Conservation (phyloP, 1,140 invertebrate species). For the Scaptomyza pallida region DNA sequence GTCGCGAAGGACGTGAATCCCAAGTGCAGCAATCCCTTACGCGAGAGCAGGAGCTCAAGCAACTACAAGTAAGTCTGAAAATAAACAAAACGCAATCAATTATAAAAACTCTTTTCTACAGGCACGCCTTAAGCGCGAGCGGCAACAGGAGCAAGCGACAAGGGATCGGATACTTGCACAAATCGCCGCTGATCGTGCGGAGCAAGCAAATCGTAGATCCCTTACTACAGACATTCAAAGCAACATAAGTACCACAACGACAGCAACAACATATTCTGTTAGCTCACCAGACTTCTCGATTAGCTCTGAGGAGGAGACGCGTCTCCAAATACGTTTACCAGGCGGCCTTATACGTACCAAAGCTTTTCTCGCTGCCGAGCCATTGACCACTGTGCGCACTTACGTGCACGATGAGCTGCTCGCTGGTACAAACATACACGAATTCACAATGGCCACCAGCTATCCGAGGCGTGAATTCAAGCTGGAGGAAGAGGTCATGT, state of each 20-base stretch:
- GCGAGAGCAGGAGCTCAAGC: constrained; percentile 90
- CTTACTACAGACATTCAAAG: constrained; percentile 1
- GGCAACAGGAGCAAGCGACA: constrained; percentile 86
- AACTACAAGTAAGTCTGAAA: constrained; percentile 85
- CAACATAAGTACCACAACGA: constrained; percentile 82
- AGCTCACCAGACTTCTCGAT: background rate
- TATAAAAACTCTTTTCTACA: constrained; percentile 4
- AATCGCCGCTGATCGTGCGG: constrained; percentile 89
- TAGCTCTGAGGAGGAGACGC: constrained; percentile 86
- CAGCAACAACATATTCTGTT: constrained; percentile 75
- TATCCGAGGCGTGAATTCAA: constrained; percentile 92
- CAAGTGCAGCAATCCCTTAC: constrained; percentile 89
- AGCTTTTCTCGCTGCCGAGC: constrained; percentile 77
- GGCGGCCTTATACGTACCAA: constrained; percentile 87
- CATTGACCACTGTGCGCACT: constrained; percentile 81
- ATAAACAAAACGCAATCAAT: background rate
- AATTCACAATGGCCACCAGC: constrained; percentile 90
- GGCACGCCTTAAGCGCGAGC: constrained; percentile 85
- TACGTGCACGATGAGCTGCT: constrained; percentile 73
- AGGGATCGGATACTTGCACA: constrained; percentile 88
- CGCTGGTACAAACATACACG: constrained; percentile 79
- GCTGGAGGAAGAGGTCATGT: constrained; percentile 86
- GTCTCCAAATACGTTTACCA: constrained; percentile 93
- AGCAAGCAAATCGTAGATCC: constrained; percentile 48
- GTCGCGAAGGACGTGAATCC: constrained; percentile 89